phyloP scores from a whole-genome alignment of 1,140 invertebrate genomes.

The Drosophila pachea region DNA sequence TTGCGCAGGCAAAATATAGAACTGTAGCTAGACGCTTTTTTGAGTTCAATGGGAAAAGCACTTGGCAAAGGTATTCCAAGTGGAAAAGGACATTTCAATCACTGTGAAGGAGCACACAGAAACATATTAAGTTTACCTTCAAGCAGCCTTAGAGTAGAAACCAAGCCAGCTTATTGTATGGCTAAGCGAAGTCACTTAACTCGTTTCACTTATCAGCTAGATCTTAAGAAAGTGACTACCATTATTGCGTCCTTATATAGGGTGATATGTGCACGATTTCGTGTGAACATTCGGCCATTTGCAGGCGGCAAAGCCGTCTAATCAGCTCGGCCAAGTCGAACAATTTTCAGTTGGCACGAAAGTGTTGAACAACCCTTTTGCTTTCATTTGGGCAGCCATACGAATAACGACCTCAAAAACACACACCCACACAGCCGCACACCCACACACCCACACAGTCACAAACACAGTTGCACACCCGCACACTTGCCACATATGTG shows the following conservation, averaged over 20 bases:
- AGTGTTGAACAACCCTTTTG: slow-evolving; percentile 65
- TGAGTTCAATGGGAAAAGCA: no score
- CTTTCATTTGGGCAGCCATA: slow-evolving; percentile 33
- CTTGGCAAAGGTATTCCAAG: no score
- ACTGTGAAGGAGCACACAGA: no score
- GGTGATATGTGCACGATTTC: background rate
- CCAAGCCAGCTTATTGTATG: no score
- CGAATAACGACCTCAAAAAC: background rate
- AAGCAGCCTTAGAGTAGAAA: no score
- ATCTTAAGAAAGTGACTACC: no score
- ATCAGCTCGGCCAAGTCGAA: slow-evolving; percentile 70
- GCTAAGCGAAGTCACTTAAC: no score
- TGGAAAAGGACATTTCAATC: no score
- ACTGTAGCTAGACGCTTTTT: no score
- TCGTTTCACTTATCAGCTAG: no score
- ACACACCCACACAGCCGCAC: background rate
- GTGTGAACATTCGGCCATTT: slow-evolving; percentile 37
- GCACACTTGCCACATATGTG: background rate
- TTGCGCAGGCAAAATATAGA: no score
- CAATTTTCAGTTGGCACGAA: slow-evolving; percentile 35
- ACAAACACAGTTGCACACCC: background rate
- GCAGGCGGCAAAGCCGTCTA: slow-evolving; percentile 41
- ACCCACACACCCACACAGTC: background rate
- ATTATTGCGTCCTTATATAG: background rate
- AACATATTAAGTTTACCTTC: no score